A percentile compares a stretch with the other conserved stretches of the same genome.
Conservation (phyloP, 2,888 invertebrate species). For the Digitonthophagus gazella region DNA sequence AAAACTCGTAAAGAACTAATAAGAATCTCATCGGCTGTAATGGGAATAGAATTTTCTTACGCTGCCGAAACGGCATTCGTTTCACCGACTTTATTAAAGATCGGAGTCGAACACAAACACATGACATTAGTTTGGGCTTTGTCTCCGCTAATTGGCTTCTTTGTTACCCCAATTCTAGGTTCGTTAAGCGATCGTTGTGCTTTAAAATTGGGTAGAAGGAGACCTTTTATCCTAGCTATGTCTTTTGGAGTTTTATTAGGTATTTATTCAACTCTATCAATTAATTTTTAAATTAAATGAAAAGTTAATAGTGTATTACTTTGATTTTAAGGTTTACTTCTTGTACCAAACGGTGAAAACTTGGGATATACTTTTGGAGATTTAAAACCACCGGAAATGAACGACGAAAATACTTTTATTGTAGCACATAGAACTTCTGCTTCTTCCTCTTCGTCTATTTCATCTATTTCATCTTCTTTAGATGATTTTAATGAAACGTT, state of each 20-base stretch:
- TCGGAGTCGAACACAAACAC: conserved; percentile 87
- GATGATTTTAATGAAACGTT: conserved; percentile 44
- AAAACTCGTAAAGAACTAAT: conserved; percentile 80
- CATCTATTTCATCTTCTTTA: too few species aligned
- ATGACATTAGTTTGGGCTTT: conserved; percentile 97
- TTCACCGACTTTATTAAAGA: conserved; percentile 88
- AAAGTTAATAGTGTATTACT: too few species aligned
- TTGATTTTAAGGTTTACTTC: conserved; percentile 65
- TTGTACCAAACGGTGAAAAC: conserved; percentile 89
- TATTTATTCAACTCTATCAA: conserved; percentile 48
- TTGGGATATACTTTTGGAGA: conserved; percentile 84
- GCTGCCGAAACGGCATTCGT: conserved; percentile 98
- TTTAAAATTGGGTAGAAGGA: conserved; percentile 74
- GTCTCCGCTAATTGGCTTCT: conserved; percentile 91
- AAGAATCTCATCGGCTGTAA: conserved; percentile 88
- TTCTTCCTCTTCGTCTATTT: conserved; percentile 40
- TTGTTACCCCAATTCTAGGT: conserved; percentile 88
- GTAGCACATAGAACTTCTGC: conserved; percentile 56
- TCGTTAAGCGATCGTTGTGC: conserved; percentile 89
- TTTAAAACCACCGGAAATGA: conserved; percentile 49
- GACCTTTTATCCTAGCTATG: conserved; percentile 88
- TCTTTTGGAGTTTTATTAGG: conserved; percentile 88
- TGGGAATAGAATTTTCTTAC: conserved; percentile 97
- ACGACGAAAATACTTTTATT: conserved; percentile 36
- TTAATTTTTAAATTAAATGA: not conserved